Evolutionary conservation across 2,797 vertebrate species (phyloP).

Genomic region (Cichlasoma orientale): DNA sequence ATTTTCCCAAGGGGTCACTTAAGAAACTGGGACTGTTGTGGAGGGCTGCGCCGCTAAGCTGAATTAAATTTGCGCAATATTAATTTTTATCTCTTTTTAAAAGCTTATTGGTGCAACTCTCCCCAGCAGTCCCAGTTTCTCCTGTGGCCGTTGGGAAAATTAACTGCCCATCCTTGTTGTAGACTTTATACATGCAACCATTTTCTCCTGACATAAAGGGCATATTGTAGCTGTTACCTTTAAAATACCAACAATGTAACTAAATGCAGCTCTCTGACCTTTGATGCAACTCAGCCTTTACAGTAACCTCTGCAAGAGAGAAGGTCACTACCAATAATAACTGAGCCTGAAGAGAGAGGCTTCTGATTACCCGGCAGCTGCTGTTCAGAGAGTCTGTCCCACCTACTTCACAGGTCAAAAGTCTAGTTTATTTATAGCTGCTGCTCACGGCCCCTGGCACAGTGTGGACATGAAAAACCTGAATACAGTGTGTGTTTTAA

Average conservation of each 20-base stretch:
- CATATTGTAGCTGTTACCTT: conserved; percentile 52
- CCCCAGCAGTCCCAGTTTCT: not conserved
- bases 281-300: conserved; percentile 69
- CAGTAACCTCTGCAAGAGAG: conserved; percentile 79
- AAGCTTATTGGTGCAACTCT: not conserved
- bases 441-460: conserved; percentile 30
- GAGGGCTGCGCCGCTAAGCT: not conserved
- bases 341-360: conserved; percentile 63
- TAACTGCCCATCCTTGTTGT: not conserved
- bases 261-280: conserved; percentile 74
- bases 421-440: conserved; percentile 77
- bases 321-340: conserved; percentile 93
- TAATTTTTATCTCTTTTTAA: not conserved
- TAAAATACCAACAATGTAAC: conserved; percentile 79
- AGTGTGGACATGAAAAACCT: not conserved
- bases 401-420: conserved; percentile 82
- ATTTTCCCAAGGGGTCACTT: not conserved
- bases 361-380: conserved; percentile 88
- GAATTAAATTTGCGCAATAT: not conserved
- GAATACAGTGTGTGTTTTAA: conserved; percentile 8
- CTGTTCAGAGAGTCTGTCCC: conserved; percentile 49
- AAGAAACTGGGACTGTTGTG: not conserved
- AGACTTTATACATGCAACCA: not conserved
- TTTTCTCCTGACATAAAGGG: conserved; percentile 43
- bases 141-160: not conserved